These are phyloP conservation scores for Trialeurodes vaporariorum DNA, from an alignment of 1,140 invertebrate species.

Conservation along the genomic window DNA sequence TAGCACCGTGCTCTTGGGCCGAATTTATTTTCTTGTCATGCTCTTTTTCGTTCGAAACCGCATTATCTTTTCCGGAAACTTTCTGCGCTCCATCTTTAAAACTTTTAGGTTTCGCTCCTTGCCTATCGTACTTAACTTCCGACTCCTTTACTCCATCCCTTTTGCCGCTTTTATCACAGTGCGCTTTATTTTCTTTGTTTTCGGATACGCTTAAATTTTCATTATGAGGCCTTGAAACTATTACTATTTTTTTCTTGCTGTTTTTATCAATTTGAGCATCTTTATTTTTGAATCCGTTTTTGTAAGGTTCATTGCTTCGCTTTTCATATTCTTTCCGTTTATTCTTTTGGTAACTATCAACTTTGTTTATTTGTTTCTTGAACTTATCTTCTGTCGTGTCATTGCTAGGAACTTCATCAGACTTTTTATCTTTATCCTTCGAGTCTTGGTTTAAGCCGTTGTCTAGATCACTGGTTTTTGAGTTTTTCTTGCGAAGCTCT, in stretches of 20 bases:
- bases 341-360: neutral
- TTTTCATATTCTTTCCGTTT: neutral
- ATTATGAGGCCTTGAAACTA: neutral
- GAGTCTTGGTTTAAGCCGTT: constrained; percentile 13
- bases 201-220: neutral
- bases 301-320: neutral
- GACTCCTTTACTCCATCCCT: constrained; percentile 4
- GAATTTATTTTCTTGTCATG: too few species aligned
- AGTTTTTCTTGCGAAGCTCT: constrained; percentile 18
- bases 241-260: neutral
- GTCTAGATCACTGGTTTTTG: constrained; percentile 2
- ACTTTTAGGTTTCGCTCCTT: too few species aligned
- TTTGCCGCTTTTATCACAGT: constrained; percentile 1
- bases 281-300: neutral
- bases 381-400: neutral
- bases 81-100: too few species aligned
- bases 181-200: constrained; percentile 10
- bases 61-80: too few species aligned
- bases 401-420: neutral
- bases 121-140: constrained; percentile 5
- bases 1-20: too few species aligned
- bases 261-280: neutral
- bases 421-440: constrained; percentile 9
- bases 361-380: neutral
- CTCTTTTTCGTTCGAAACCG: too few species aligned